These are phyloP conservation scores for Euspilapteryx auroguttella DNA, from an alignment of 2,888 invertebrate genomes.

Conservation along the genomic window DNA sequence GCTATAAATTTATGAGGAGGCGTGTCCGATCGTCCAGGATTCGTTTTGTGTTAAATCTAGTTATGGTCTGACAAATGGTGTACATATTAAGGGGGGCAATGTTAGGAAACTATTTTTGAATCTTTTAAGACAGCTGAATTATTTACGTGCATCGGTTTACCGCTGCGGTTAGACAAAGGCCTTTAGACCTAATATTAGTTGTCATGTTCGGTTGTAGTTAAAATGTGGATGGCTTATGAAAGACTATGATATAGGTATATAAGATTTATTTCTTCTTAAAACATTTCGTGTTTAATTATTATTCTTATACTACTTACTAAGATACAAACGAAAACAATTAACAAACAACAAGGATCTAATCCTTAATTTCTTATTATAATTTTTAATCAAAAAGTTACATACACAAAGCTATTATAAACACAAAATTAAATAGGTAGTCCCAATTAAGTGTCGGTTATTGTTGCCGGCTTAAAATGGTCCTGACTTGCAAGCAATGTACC, in stretches of 20 bases:
- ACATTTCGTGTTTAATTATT: too few relatives aligned
- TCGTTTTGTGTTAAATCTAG: constrained; percentile 56
- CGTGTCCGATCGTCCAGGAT: constrained; percentile 35
- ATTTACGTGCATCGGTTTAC: constrained; percentile 48
- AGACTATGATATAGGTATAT: constrained; percentile 49
- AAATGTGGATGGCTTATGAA: constrained; percentile 54
- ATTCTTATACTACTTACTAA: too few relatives aligned
- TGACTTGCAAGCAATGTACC: too few relatives aligned
- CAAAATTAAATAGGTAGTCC: too few relatives aligned
- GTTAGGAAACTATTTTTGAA: constrained; percentile 62
- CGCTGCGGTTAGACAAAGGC: constrained; percentile 53
- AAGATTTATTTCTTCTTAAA: constrained; percentile 56
- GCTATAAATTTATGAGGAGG: constrained; percentile 23
- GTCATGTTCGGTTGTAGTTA: constrained; percentile 47
- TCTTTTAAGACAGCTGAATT: constrained; percentile 63
- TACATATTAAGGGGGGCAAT: constrained; percentile 60
- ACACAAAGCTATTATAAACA: too few relatives aligned
- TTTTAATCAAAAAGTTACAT: too few relatives aligned
- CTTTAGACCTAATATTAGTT: constrained; percentile 61
- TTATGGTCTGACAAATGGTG: constrained; percentile 61
- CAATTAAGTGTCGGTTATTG: too few relatives aligned
- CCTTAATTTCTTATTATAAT: too few relatives aligned
- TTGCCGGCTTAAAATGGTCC: too few relatives aligned
- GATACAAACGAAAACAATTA: too few relatives aligned
- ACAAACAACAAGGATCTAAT: too few relatives aligned